These are phyloP conservation scores for Onychostruthus taczanowskii DNA, from an alignment of 2,113 vertebrate species.

Conservation along the genomic window DNA sequence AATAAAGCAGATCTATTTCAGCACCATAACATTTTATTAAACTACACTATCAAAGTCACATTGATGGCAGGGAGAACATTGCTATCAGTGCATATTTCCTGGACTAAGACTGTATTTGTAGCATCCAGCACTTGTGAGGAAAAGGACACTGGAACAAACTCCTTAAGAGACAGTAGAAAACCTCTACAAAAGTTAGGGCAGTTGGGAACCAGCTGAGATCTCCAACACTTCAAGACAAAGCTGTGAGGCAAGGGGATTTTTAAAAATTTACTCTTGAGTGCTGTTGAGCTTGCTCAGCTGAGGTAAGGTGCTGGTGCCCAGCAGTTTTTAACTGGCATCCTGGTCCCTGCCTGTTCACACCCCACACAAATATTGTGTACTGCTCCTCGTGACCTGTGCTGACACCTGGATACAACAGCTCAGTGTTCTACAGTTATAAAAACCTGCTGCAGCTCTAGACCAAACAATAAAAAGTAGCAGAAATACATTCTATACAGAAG, in stretches of 20 bases:
- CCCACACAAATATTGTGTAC: conserved; percentile 69
- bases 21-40: conserved; percentile 68
- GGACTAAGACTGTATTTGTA: background rate
- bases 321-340: background rate
- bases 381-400: background rate
- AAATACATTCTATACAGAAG: conserved; percentile 51
- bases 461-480: conserved; percentile 62
- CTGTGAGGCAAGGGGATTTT: background rate
- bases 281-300: background rate
- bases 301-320: background rate
- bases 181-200: conserved; percentile 43
- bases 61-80: conserved; percentile 49
- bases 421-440: conserved; percentile 40
- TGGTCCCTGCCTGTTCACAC: background rate
- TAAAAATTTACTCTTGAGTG: background rate
- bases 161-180: conserved; percentile 56
- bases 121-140: conserved; percentile 12
- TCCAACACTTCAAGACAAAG: background rate
- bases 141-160: background rate
- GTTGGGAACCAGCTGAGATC: background rate
- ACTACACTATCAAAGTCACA: conserved; percentile 71
- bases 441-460: conserved; percentile 28
- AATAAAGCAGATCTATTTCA: conserved; percentile 31
- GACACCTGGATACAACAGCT: background rate
- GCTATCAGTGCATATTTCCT: conserved; percentile 39